phyloP scores from a whole-genome alignment of 2,113 vertebrate species.

The Hoplias malabaricus region DNA sequence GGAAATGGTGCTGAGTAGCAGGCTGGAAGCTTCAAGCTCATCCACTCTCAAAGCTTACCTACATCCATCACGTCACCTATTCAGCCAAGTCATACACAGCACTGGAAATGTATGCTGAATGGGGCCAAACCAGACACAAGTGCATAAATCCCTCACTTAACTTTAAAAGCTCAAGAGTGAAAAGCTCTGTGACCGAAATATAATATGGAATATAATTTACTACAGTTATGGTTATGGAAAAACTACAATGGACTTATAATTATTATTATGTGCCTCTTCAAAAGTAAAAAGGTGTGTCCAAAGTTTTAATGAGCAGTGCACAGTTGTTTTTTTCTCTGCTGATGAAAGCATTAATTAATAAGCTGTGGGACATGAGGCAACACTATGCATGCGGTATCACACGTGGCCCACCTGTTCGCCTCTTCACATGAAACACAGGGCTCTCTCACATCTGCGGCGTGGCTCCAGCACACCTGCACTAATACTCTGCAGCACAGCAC shows the following conservation, averaged over 20 bases:
- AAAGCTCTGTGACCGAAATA: not conserved
- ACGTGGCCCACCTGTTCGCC: conserved; percentile 4
- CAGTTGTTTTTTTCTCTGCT: not conserved
- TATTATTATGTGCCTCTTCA: conserved; percentile 4
- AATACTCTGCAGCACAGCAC: not conserved
- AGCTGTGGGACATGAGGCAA: not conserved
- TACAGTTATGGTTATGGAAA: too few relatives aligned
- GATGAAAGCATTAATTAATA: conserved; percentile 8
- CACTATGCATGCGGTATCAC: not conserved
- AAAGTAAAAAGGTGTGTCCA: too few relatives aligned
- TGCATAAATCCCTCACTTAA: conserved; percentile 15
- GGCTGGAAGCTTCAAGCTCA: not conserved
- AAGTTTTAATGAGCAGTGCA: too few relatives aligned
- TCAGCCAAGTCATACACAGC: conserved; percentile 19
- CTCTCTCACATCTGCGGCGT: not conserved
- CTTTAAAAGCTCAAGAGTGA: not conserved
- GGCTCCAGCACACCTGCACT: not conserved
- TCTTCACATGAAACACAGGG: not conserved
- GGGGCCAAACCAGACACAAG: not conserved
- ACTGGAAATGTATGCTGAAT: not conserved
- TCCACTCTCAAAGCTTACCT: conserved; percentile 2
- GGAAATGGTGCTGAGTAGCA: conserved; percentile 3
- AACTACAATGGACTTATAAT: too few relatives aligned
- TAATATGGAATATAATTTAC: too few relatives aligned
- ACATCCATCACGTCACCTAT: not conserved